These are phyloP conservation scores for Anguilla pacifica DNA, from an alignment of 2,797 vertebrate species.

Conservation along the genomic window DNA sequence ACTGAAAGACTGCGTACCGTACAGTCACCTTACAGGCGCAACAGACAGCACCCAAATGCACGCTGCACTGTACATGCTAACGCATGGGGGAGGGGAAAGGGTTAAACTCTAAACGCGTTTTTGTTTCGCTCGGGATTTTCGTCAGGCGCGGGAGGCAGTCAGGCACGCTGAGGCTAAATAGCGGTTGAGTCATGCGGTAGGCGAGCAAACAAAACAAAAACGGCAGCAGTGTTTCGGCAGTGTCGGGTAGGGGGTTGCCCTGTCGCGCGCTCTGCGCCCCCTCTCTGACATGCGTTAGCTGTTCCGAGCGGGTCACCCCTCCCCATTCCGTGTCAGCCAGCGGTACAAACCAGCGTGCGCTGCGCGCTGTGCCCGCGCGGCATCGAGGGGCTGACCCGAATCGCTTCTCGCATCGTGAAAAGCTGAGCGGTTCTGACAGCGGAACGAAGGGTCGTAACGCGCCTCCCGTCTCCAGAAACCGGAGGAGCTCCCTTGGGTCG, in stretches of 20 bases:
- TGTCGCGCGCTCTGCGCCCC: too few relatives aligned
- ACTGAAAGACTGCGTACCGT: background rate
- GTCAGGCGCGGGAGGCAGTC: background rate
- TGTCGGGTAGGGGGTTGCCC: background rate
- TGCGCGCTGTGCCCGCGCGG: background rate
- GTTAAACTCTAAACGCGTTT: background rate
- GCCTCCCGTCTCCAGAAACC: slow-evolving; percentile 39
- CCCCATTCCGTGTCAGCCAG: too few relatives aligned
- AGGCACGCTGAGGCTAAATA: background rate
- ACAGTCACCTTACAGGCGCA: background rate
- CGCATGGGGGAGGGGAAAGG: background rate
- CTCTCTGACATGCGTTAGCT: too few relatives aligned
- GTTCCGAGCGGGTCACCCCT: too few relatives aligned
- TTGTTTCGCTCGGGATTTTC: background rate
- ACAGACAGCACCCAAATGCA: background rate
- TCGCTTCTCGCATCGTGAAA: background rate
- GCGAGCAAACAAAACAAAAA: background rate
- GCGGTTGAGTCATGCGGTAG: background rate
- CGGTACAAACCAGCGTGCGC: background rate
- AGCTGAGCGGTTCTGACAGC: slow-evolving; percentile 57
- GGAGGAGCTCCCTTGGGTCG: slow-evolving; percentile 10
- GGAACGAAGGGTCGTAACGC: slow-evolving; percentile 38
- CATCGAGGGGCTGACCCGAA: background rate
- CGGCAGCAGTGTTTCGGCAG: background rate
- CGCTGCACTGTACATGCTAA: too few relatives aligned